Percentiles rank a stretch among this genome's conserved stretches.
These are phyloP conservation scores for Aptenodytes patagonicus DNA, from an alignment of 2,113 vertebrate genomes.

Conservation along the genomic window DNA sequence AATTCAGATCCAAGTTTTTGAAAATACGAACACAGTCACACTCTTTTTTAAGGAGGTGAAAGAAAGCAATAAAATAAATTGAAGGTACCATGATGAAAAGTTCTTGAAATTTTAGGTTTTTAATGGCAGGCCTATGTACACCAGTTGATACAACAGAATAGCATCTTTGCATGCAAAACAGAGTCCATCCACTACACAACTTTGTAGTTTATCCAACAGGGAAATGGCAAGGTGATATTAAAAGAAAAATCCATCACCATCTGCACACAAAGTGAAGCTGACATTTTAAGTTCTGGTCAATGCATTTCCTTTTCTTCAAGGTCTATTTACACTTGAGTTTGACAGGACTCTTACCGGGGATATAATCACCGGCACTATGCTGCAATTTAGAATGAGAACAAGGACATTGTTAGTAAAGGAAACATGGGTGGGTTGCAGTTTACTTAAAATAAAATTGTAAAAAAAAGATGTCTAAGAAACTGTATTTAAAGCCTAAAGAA, in stretches of 20 bases:
- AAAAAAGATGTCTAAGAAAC: background rate
- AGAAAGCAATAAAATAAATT: background rate
- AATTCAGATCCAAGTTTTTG: background rate
- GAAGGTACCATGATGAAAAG: background rate
- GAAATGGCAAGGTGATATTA: background rate
- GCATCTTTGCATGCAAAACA: background rate
- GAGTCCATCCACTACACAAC: background rate
- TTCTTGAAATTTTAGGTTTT: background rate
- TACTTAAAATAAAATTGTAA: background rate
- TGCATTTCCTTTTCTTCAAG: background rate
- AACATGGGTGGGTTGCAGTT: background rate
- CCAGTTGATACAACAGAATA: background rate
- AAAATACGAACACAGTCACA: fast-evolving
- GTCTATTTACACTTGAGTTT: background rate
- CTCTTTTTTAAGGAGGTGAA: background rate
- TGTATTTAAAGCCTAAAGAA: background rate
- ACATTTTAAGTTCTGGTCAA: background rate
- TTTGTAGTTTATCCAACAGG: background rate
- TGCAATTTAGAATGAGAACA: constrained; percentile 10
- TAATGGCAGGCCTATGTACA: background rate
- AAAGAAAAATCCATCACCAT: background rate
- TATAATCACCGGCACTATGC: background rate
- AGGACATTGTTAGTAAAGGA: background rate
- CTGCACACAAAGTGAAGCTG: background rate
- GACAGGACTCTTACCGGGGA: background rate